Evolutionary conservation across 37 sponge, comb jelly and placozoan species (phyloP), one percentile per base, ranked within the genome.

Genomic region (Agelas oroides): DNA sequence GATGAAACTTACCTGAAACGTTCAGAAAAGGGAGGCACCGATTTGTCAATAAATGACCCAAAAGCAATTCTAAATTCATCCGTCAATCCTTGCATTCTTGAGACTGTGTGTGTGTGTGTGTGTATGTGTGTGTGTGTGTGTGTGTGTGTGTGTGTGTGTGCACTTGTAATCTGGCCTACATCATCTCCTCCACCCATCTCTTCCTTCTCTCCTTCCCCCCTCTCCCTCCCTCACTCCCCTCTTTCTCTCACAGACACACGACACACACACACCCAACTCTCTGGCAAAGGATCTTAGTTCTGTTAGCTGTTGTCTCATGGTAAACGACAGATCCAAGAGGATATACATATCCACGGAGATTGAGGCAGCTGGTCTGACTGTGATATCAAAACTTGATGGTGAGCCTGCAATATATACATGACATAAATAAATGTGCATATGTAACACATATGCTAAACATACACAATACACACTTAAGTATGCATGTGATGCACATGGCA

Each of bases 31-130:
- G 90, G 90, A 38, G 79, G n/a, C 19, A 86, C 84, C 27, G 76
- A 28, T 38, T 93, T 93, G 68, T 95, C 95, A 58, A 91, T 67
- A 76, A 91, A 95, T 6, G 92, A 88, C 1, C 95, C 95, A 88
- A 88, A 95, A 25, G 84, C 95, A 72, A 95, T 88, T 33, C 84
- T 68, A 32, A 89, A 91, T 24, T 88, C 89, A 77, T 36, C 65
- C 21, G 84, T 95, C 16, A 95, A 53, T 34, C 30, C 41, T 18
- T 67, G 46, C 84, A 95, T 77, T 18, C 70, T 76, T 5, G 57
- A 18, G 32, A 95, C 89, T 93, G 70, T 19, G 56, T 2, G 53
- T 56, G 36, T 28, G 23, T 46, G 46, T 46, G 46, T 46, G 46
- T 46, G 46, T 46, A 8, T 46, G 46, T 46, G 46, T 46, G 46